Conservation (phyloP, 2,888 invertebrate species). For the Chrysopilus asiliformis region DNA sequence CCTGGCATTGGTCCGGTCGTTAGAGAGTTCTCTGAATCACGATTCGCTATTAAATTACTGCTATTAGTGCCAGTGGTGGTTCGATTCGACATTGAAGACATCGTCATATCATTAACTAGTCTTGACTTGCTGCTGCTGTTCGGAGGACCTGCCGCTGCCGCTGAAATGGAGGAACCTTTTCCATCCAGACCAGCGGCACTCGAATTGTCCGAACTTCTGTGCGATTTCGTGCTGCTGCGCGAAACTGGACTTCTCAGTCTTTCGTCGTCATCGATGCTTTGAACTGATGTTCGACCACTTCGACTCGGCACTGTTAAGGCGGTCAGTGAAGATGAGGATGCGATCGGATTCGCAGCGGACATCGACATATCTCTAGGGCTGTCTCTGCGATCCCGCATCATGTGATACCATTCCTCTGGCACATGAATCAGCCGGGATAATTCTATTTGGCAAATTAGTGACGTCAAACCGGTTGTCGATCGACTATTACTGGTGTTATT, state of each 20-base stretch:
- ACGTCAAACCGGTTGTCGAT: constrained; percentile 6
- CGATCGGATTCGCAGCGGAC: too few species aligned
- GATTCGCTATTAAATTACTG: too few species aligned
- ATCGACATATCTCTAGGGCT: too few species aligned
- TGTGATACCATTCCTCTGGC: constrained; percentile 27
- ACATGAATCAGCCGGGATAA: constrained; percentile 26
- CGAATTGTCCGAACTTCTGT: neutral
- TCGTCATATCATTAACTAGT: constrained; percentile 6
- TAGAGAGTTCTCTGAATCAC: neutral
- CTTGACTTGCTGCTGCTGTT: constrained; percentile 5
- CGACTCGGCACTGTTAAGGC: constrained; percentile 15
- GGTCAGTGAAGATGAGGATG: too few species aligned
- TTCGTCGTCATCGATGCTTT: constrained; percentile 1
- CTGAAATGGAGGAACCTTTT: too few species aligned
- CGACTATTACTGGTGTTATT: neutral
- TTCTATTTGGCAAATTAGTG: constrained; percentile 31
- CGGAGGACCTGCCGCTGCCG: too few species aligned
- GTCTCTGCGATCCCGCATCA: constrained; percentile 18
- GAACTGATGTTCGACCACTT: neutral
- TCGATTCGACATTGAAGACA: too few species aligned
- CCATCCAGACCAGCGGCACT: too few species aligned
- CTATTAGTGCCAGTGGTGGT: too few species aligned
- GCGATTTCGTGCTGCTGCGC: neutral
- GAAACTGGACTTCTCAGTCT: constrained; percentile 1
- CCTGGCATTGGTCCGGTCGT: neutral